Evolutionary conservation across 2,888 invertebrate species (phyloP).

Genomic region (Trichogramma evanescens): DNA sequence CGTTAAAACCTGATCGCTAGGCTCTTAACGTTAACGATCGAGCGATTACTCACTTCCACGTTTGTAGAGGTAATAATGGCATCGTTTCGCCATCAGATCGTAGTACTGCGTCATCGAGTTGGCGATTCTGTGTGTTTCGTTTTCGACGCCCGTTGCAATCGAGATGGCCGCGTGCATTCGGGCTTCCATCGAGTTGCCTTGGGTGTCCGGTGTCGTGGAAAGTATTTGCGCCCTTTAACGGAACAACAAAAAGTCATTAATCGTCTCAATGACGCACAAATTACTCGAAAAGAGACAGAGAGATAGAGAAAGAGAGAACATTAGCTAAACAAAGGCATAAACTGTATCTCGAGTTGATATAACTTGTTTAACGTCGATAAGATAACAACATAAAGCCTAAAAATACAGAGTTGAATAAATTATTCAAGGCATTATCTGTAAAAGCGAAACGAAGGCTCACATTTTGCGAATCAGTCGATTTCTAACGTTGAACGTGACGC

Average conservation of each 20-base stretch:
- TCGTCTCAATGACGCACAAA: not conserved
- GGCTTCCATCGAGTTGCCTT: slow-evolving; percentile 11
- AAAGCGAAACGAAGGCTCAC: slow-evolving; percentile 2
- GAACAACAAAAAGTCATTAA: not conserved
- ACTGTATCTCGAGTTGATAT: too few species aligned
- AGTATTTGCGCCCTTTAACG: slow-evolving; percentile 19
- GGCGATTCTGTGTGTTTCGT: slow-evolving; percentile 19
- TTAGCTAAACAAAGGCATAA: too few species aligned
- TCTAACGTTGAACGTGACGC: slow-evolving; percentile 15
- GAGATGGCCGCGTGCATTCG: slow-evolving; percentile 18
- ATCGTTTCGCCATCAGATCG: slow-evolving; percentile 19
- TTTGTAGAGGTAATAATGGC: slow-evolving; percentile 1
- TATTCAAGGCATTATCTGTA: too few species aligned
- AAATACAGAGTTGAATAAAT: too few species aligned
- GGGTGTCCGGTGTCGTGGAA: slow-evolving; percentile 15
- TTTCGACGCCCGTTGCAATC: slow-evolving; percentile 19
- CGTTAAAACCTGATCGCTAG: not conserved
- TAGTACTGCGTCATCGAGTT: slow-evolving; percentile 20
- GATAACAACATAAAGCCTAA: too few species aligned
- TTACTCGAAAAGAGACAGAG: too few species aligned
- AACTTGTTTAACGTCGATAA: too few species aligned
- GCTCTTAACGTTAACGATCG: not conserved
- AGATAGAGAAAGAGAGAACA: too few species aligned
- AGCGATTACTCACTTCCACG: slow-evolving; percentile 9
- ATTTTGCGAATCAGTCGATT: slow-evolving; percentile 21